phyloP scores from a whole-genome alignment of 1,140 invertebrate species.

The Brachionus paranguensis region DNA sequence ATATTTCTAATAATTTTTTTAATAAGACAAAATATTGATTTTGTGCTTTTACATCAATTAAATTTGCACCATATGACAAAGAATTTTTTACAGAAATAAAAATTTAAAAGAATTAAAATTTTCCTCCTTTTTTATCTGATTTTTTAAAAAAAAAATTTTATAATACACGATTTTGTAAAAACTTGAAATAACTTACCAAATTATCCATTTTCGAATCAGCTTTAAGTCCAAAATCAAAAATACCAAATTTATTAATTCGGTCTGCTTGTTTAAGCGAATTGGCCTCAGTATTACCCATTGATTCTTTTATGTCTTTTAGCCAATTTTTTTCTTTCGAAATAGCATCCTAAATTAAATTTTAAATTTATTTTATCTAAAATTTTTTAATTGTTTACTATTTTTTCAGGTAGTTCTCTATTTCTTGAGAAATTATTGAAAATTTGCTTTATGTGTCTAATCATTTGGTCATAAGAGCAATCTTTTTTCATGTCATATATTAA shows the following conservation, averaged over 20 bases:
- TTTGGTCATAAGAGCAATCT: neutral
- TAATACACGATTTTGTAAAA: no score
- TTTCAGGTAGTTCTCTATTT: neutral
- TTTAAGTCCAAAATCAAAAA: slow-evolving; percentile 45
- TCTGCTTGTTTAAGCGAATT: slow-evolving; percentile 48
- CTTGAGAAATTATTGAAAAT: neutral
- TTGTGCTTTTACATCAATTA: no score
- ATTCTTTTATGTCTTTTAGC: slow-evolving; percentile 46
- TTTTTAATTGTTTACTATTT: neutral
- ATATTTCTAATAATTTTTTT: no score
- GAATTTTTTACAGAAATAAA: no score
- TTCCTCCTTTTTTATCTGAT: no score
- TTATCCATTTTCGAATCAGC: neutral
- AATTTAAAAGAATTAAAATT: no score
- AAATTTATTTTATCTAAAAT: neutral
- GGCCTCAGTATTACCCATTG: slow-evolving; percentile 47
- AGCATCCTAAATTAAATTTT: neutral
- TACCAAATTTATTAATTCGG: slow-evolving; percentile 47
- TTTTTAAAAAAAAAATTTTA: no score
- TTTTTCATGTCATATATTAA: neutral
- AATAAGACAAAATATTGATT: no score
- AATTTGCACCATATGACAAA: no score
- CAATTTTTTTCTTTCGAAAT: slow-evolving; percentile 43
- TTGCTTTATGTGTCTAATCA: neutral
- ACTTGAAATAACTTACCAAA: neutral